These are phyloP conservation scores for Dinocampus coccinellae DNA, from an alignment of 2,888 invertebrate species.

Conservation along the genomic window DNA sequence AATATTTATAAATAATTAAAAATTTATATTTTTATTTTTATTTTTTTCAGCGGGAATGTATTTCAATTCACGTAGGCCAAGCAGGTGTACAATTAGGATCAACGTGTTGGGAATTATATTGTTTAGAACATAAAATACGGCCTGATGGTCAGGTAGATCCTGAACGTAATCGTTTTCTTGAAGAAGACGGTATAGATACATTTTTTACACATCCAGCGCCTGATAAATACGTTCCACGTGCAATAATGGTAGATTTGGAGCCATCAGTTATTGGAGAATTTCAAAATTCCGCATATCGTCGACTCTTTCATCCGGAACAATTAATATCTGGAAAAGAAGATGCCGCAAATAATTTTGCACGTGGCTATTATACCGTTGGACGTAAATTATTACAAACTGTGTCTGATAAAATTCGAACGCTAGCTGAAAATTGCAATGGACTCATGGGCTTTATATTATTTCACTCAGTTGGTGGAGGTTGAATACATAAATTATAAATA, in stretches of 20 bases:
- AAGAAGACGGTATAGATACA: slow-evolving; percentile 69
- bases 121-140: slow-evolving; percentile 67
- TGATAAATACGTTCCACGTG: slow-evolving; percentile 74
- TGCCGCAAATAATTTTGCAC: slow-evolving; percentile 72
- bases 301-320: slow-evolving; percentile 73
- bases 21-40: background rate
- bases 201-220: slow-evolving; percentile 70
- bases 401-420: slow-evolving; percentile 68
- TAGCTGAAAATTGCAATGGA: slow-evolving; percentile 60
- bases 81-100: slow-evolving; percentile 66
- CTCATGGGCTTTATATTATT: slow-evolving; percentile 49
- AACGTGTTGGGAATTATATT: slow-evolving; percentile 65
- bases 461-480: slow-evolving; percentile 46
- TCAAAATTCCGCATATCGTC: slow-evolving; percentile 63
- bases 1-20: background rate
- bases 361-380: slow-evolving; percentile 73
- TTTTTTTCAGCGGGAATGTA: slow-evolving; percentile 63
- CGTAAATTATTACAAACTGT: slow-evolving; percentile 69
- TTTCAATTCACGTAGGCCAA: slow-evolving; percentile 69
- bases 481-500: background rate
- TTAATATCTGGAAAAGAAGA: slow-evolving; percentile 72
- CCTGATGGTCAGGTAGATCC: slow-evolving; percentile 68
- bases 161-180: slow-evolving; percentile 57
- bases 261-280: slow-evolving; percentile 70
- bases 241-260: slow-evolving; percentile 74